Evolutionary conservation across 2,797 vertebrate genomes (phyloP).

Genomic region (Acropternis orthonyx): DNA sequence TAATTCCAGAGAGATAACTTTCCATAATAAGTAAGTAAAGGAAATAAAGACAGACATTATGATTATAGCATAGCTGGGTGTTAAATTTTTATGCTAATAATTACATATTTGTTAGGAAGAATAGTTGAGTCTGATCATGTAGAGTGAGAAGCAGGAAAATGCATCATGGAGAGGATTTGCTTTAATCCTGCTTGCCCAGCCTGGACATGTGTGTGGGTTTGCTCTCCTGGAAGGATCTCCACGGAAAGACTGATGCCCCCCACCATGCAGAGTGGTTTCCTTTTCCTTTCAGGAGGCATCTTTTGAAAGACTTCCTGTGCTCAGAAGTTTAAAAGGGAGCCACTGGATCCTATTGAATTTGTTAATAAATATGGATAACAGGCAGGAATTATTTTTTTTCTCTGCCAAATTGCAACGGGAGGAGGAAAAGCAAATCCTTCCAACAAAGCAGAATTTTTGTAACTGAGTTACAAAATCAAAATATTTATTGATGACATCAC

Average conservation of each 20-base stretch:
- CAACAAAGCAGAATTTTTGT: neutral
- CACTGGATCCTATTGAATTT: neutral
- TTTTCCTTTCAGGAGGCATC: neutral
- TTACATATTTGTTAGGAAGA: slow-evolving; percentile 13
- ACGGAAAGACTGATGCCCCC: neutral
- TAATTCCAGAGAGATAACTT: neutral
- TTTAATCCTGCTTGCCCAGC: slow-evolving; percentile 16
- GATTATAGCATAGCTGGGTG: neutral
- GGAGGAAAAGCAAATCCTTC: neutral
- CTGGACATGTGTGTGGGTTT: neutral
- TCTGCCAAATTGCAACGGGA: neutral
- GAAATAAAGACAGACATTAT: neutral
- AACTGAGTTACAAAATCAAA: neutral
- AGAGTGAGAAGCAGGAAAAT: neutral
- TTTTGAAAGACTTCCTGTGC: neutral
- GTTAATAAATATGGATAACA: neutral
- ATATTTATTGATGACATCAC: neutral
- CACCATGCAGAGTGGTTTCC: neutral
- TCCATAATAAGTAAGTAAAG: neutral
- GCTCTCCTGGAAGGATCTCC: neutral
- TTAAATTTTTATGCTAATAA: slow-evolving; percentile 36
- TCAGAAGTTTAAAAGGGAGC: slow-evolving; percentile 8
- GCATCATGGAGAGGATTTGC: slow-evolving; percentile 24
- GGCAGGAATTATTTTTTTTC: accelerated
- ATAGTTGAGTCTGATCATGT: neutral